A percentile compares a stretch with the other conserved stretches of the same genome.
These are phyloP conservation scores for Conchocele bisecta DNA, from an alignment of 2,888 invertebrate genomes.

Conservation along the genomic window DNA sequence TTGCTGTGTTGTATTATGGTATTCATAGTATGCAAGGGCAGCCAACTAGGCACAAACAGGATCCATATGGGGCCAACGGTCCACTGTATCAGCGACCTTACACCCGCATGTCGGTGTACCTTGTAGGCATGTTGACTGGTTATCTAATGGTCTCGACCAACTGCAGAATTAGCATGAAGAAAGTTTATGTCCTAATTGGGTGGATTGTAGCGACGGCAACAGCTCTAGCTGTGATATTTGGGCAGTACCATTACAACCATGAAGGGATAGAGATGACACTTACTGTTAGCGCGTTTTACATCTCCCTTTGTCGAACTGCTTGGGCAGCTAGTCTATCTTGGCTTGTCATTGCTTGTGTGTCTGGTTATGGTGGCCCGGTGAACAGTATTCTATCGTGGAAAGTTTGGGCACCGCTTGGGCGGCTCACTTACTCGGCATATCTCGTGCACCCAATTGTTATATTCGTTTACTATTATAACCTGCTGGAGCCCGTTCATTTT, in stretches of 20 bases:
- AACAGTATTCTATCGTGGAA: constrained; percentile 92
- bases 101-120: constrained; percentile 82
- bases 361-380: constrained; percentile 85
- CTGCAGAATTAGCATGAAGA: constrained; percentile 57
- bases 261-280: constrained; percentile 39
- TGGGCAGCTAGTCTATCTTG: constrained; percentile 84
- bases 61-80: constrained; percentile 38
- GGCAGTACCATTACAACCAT: constrained; percentile 73
- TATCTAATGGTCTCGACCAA: constrained; percentile 75
- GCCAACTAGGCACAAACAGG: constrained; percentile 49
- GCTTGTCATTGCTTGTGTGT: constrained; percentile 84
- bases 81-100: constrained; percentile 82
- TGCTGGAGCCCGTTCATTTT: constrained; percentile 46
- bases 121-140: constrained; percentile 82
- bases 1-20: constrained; percentile 44
- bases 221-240: constrained; percentile 74
- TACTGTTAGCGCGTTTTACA: constrained; percentile 77
- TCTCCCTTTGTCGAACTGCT: constrained; percentile 82
- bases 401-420: constrained; percentile 92
- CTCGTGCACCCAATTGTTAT: constrained; percentile 83
- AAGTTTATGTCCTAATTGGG: constrained; percentile 56
- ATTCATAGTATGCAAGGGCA: constrained; percentile 8
- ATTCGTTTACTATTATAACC: constrained; percentile 43
- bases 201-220: constrained; percentile 73
- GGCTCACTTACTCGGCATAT: constrained; percentile 97